A percentile compares a stretch with the other conserved stretches of the same genome.
Evolutionary conservation across 2,888 invertebrate species (phyloP).

Genomic region (Leptarthrus brevirostris): DNA sequence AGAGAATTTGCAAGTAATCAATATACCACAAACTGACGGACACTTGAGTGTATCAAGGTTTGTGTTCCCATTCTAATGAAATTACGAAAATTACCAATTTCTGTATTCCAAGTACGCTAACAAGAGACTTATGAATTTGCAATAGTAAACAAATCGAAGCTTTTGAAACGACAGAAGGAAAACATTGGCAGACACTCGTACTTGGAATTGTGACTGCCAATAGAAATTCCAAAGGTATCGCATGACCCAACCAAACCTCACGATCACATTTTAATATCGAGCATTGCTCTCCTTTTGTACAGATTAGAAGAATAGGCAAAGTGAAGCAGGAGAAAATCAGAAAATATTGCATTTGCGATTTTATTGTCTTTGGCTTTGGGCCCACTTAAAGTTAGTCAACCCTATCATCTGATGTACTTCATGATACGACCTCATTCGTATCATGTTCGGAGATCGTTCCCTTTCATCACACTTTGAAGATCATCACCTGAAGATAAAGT

Average conservation of each 20-base stretch:
- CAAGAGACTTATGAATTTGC: slow-evolving; percentile 5
- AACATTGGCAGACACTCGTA: slow-evolving; percentile 13
- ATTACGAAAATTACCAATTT: slow-evolving; percentile 23
- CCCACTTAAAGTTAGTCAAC: slow-evolving; percentile 45
- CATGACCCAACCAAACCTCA: slow-evolving; percentile 50
- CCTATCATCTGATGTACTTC: slow-evolving; percentile 47
- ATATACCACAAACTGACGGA: too few species aligned
- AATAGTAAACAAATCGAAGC: slow-evolving; percentile 1
- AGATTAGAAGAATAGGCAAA: slow-evolving; percentile 24
- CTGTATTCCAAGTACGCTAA: background rate
- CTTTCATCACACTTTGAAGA: slow-evolving; percentile 46
- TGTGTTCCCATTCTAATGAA: background rate
- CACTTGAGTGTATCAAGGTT: background rate
- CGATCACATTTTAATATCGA: slow-evolving; percentile 52
- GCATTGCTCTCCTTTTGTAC: slow-evolving; percentile 34
- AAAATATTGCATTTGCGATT: slow-evolving; percentile 30
- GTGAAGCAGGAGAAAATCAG: slow-evolving; percentile 11
- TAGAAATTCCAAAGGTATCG: slow-evolving; percentile 49
- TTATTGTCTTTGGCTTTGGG: slow-evolving; percentile 41
- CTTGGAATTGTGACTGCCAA: slow-evolving; percentile 47
- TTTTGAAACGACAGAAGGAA: background rate
- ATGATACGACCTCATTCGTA: slow-evolving; percentile 39
- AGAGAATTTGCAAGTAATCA: too few species aligned
- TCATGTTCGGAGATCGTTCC: slow-evolving; percentile 35
- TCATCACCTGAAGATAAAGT: slow-evolving; percentile 16